These are phyloP conservation scores for Brachypodius melanocephalos DNA, from an alignment of 2,113 vertebrate genomes.

Conservation along the genomic window DNA sequence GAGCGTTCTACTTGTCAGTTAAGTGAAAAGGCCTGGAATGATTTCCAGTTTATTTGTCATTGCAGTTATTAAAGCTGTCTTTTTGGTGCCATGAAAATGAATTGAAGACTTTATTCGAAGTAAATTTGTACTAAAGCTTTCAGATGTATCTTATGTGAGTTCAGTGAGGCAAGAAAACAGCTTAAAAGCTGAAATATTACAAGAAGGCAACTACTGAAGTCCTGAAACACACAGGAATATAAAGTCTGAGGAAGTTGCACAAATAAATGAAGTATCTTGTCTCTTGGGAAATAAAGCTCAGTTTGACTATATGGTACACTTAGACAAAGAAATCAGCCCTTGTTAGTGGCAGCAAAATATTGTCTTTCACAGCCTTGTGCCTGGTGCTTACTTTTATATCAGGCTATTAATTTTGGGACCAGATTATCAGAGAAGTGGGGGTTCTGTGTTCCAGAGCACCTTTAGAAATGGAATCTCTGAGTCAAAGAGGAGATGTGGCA, in stretches of 20 bases:
- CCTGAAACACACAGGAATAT: slow-evolving; percentile 69
- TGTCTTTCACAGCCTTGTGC: slow-evolving; percentile 28
- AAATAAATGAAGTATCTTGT: slow-evolving; percentile 68
- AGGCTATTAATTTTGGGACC: slow-evolving; percentile 1
- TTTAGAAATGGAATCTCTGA: background rate
- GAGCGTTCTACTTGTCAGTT: slow-evolving; percentile 90
- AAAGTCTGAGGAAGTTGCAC: slow-evolving; percentile 69
- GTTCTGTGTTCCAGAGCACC: background rate
- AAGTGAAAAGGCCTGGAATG: slow-evolving; percentile 88
- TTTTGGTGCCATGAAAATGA: slow-evolving; percentile 87
- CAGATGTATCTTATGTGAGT: slow-evolving; percentile 86
- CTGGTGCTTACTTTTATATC: slow-evolving; percentile 16
- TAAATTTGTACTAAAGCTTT: slow-evolving; percentile 87
- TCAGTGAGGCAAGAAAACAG: slow-evolving; percentile 85
- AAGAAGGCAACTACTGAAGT: slow-evolving; percentile 70
- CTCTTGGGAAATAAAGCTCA: slow-evolving; percentile 61
- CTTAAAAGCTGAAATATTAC: slow-evolving; percentile 83
- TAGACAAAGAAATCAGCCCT: slow-evolving; percentile 61
- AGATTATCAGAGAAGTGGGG: background rate
- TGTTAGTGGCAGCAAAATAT: slow-evolving; percentile 66
- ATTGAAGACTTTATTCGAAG: slow-evolving; percentile 85
- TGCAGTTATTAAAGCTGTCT: slow-evolving; percentile 92
- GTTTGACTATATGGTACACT: slow-evolving; percentile 39
- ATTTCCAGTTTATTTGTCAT: slow-evolving; percentile 92
- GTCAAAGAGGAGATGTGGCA: background rate